These are phyloP conservation scores for Hafferia zeledoni DNA, from an alignment of 2,797 vertebrate species.

Conservation along the genomic window DNA sequence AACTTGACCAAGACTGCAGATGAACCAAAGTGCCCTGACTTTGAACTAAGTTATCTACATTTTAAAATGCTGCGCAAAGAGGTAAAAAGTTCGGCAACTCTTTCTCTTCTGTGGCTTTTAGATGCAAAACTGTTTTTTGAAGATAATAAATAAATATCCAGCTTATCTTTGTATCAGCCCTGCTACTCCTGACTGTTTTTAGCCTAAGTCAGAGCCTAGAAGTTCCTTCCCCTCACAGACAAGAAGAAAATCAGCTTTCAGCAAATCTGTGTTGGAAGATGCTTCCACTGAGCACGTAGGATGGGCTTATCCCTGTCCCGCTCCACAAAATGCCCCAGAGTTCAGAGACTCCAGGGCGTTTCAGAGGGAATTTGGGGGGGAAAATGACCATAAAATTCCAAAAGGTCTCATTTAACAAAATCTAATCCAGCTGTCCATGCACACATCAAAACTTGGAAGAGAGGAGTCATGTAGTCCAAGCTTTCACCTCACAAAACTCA, in stretches of 20 bases:
- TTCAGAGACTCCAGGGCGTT: not conserved
- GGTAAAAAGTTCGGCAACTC: not conserved
- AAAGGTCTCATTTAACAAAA: not conserved
- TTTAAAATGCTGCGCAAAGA: not conserved
- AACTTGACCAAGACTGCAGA: too few species aligned
- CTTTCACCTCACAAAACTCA: not conserved
- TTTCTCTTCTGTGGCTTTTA: not conserved
- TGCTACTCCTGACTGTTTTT: not conserved
- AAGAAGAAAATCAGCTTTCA: not conserved
- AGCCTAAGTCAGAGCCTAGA: not conserved
- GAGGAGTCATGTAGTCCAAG: not conserved
- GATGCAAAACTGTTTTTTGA: not conserved
- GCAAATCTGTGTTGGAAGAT: not conserved
- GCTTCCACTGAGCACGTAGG: not conserved
- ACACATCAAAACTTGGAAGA: not conserved
- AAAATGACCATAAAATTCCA: not conserved
- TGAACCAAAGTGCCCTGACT: fast-evolving
- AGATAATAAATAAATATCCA: not conserved
- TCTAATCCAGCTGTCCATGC: not conserved
- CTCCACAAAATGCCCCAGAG: not conserved
- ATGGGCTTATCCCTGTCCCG: fast-evolving
- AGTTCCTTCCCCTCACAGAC: not conserved
- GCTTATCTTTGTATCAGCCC: not conserved
- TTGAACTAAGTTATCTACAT: not conserved
- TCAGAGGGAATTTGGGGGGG: not conserved